Evolutionary conservation across 2,797 vertebrate genomes (phyloP).

Genomic region (Sebastiscus tertius): DNA sequence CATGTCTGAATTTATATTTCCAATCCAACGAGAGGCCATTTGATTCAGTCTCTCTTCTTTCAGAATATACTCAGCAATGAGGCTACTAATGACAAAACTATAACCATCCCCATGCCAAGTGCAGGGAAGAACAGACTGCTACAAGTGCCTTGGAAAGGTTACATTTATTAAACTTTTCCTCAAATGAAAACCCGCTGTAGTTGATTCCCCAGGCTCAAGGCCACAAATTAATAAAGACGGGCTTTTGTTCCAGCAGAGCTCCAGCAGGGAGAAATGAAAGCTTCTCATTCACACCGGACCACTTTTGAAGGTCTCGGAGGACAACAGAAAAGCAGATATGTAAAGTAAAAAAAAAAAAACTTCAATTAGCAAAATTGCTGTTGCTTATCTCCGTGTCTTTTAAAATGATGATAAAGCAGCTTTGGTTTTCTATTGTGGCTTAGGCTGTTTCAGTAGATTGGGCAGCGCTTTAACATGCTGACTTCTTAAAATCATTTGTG

Average conservation of each 20-base stretch:
- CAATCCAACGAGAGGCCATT: neutral
- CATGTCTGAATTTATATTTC: neutral
- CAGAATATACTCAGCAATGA: neutral
- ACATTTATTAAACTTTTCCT: constrained; percentile 80
- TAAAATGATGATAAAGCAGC: constrained; percentile 66
- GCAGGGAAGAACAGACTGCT: constrained; percentile 21
- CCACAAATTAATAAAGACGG: constrained; percentile 83
- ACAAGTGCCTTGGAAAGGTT: constrained; percentile 70
- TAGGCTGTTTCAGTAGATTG: constrained; percentile 48
- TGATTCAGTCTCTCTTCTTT: neutral
- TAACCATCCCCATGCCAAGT: constrained; percentile 1
- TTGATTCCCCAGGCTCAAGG: constrained; percentile 80
- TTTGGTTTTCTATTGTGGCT: constrained; percentile 59
- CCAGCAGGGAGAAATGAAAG: constrained; percentile 73
- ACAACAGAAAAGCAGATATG: constrained; percentile 75
- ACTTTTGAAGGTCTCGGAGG: constrained; percentile 75
- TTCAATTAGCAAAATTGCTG: constrained; percentile 76
- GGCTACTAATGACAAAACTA: constrained; percentile 26
- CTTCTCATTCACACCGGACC: constrained; percentile 76
- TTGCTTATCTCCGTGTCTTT: constrained; percentile 72
- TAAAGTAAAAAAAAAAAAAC: constrained; percentile 53
- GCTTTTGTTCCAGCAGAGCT: constrained; percentile 77
- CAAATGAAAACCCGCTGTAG: constrained; percentile 75
- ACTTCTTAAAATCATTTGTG: constrained; percentile 26
- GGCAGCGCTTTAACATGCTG: constrained; percentile 24